These are phyloP conservation scores for Dicyrtomina minuta DNA, from an alignment of 2,888 invertebrate species.

Conservation along the genomic window DNA sequence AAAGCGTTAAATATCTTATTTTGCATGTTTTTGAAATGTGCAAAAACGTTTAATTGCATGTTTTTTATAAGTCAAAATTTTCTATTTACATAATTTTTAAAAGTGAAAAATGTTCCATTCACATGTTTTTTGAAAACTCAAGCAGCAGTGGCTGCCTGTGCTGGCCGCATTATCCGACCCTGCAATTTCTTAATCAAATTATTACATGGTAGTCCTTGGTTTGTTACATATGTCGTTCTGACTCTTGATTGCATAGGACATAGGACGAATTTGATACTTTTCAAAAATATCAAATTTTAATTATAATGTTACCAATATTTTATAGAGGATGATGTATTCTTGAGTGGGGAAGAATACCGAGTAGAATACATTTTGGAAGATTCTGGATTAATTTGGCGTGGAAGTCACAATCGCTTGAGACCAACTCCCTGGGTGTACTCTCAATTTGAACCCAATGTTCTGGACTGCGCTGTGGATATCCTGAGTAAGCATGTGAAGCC, in stretches of 20 bases:
- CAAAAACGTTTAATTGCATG: too few relatives aligned
- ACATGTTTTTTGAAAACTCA: too few relatives aligned
- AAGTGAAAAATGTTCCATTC: too few relatives aligned
- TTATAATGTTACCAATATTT: not conserved
- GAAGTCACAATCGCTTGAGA: constrained; percentile 78
- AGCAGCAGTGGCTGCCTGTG: too few relatives aligned
- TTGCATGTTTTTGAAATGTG: too few relatives aligned
- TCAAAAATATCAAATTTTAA: too few relatives aligned
- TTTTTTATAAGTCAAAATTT: too few relatives aligned
- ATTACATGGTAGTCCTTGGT: not conserved
- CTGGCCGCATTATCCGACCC: not conserved
- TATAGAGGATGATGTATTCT: constrained; percentile 65
- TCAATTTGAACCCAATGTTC: constrained; percentile 79
- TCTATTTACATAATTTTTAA: too few relatives aligned
- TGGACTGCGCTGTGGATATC: constrained; percentile 76
- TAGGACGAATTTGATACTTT: too few relatives aligned
- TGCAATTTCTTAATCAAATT: not conserved
- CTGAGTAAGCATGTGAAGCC: constrained; percentile 62
- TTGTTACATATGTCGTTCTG: too few relatives aligned
- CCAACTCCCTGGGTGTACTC: constrained; percentile 89
- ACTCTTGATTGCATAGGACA: too few relatives aligned
- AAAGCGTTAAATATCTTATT: too few relatives aligned
- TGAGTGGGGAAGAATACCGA: constrained; percentile 69
- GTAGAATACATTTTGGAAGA: constrained; percentile 84
- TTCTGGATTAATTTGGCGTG: constrained; percentile 86